Percentiles rank a stretch among this genome's conserved stretches.
Conservation (phyloP, 2,797 vertebrate genomes). For the Artibeus lituratus region DNA sequence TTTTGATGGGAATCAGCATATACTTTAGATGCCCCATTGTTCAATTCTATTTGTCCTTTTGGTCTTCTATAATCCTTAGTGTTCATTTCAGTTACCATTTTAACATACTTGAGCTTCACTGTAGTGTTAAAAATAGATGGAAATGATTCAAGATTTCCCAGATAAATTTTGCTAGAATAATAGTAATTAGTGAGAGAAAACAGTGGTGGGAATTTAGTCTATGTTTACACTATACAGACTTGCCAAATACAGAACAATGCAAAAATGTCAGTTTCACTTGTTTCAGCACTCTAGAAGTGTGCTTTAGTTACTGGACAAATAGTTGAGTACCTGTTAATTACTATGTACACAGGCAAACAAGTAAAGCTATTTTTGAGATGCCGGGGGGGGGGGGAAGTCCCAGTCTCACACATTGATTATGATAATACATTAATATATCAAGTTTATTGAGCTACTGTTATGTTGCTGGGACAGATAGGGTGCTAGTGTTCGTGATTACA, state of each 20-base stretch:
- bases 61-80: neutral
- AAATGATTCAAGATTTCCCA: neutral
- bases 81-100: neutral
- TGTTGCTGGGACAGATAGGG: neutral
- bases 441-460: neutral
- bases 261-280: neutral
- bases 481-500: neutral
- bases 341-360: neutral
- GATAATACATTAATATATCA: neutral
- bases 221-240: neutral
- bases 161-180: neutral
- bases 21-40: neutral
- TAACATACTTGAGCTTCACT: neutral
- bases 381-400: neutral
- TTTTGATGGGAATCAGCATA: neutral
- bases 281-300: neutral
- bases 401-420: neutral
- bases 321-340: neutral
- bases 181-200: neutral
- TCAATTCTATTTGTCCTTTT: neutral
- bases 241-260: neutral
- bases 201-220: neutral
- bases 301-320: neutral
- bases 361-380: neutral
- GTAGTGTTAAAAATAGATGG: neutral